Evolutionary conservation across 2,888 invertebrate species (phyloP).

Genomic region (Lapara coniferarum): DNA sequence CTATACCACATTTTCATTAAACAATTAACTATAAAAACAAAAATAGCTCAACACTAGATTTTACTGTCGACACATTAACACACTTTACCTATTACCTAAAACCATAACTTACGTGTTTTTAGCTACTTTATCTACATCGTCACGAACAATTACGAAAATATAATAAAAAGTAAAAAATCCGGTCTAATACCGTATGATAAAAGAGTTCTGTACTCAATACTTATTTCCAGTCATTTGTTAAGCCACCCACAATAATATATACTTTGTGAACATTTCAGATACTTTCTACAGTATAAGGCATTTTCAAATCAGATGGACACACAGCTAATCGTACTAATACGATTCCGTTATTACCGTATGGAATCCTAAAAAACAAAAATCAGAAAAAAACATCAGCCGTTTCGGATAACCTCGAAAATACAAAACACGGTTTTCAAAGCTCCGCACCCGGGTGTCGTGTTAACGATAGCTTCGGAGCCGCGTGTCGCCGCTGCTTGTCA

Average conservation of each 20-base stretch:
- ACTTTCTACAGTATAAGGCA: too few species aligned
- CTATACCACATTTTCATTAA: neutral
- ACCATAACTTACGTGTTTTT: neutral
- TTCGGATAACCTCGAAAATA: neutral
- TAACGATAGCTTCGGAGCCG: constrained; percentile 9
- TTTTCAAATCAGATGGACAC: too few species aligned
- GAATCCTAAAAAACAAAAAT: too few species aligned
- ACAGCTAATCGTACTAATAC: too few species aligned
- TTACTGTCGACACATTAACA: constrained; percentile 6
- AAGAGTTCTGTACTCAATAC: too few species aligned
- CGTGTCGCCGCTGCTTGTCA: neutral
- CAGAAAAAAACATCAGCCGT: too few species aligned
- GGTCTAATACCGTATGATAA: too few species aligned
- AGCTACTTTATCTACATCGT: constrained; percentile 3
- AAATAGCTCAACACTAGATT: neutral
- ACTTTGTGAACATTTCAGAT: too few species aligned
- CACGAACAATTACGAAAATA: neutral
- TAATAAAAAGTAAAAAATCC: too few species aligned
- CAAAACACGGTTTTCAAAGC: constrained; percentile 9
- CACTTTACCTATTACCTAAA: neutral
- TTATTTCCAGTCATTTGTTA: too few species aligned
- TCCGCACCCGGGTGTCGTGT: neutral
- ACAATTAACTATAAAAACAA: neutral
- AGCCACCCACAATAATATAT: too few species aligned
- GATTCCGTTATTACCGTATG: too few species aligned